Conservation (phyloP, 1,140 invertebrate species). For the Drosophila melanogaster region Release_6_plus_ISO1_MT NT_033777.3:17187501-17188000, state of each 20-base stretch:
- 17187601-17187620: slow-evolving; percentile 73
- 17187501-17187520: slow-evolving; percentile 68
- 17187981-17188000: too few relatives aligned
- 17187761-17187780: slow-evolving; percentile 57
- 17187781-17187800: slow-evolving; percentile 25
- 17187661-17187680: slow-evolving; percentile 55
- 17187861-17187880: slow-evolving; percentile 36
- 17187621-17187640: slow-evolving; percentile 48
- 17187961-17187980: background rate
- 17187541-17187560: slow-evolving; percentile 72
- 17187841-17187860: slow-evolving; percentile 28
- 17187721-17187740: slow-evolving; percentile 69
- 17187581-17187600: slow-evolving; percentile 74
- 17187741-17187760: slow-evolving; percentile 66
- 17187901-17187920: slow-evolving; percentile 22
- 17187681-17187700: slow-evolving; percentile 58
- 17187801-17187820: background rate
- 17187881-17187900: slow-evolving; percentile 40
- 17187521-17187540: slow-evolving; percentile 82
- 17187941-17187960: slow-evolving; percentile 11
- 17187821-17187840: background rate
- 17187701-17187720: slow-evolving; percentile 63
- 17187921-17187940: slow-evolving; percentile 13
- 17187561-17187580: slow-evolving; percentile 25
- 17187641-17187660: slow-evolving; percentile 82